These are phyloP conservation scores for Darevskia mixta DNA, from an alignment of 2,797 vertebrate species.

Conservation along the genomic window DNA sequence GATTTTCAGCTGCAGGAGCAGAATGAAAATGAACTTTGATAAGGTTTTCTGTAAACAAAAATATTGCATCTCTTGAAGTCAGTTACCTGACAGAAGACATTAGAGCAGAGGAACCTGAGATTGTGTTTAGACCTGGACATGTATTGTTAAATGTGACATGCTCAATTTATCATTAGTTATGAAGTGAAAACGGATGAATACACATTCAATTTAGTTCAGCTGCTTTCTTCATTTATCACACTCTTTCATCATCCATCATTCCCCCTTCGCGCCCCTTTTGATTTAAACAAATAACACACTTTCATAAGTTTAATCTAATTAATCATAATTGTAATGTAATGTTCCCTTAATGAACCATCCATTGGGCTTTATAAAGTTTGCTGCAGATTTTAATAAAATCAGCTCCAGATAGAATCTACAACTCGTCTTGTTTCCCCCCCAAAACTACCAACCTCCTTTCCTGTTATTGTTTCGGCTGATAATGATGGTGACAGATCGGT, in stretches of 20 bases:
- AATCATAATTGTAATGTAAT: constrained; percentile 96
- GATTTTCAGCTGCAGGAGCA: constrained; percentile 53
- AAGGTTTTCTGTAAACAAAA: constrained; percentile 70
- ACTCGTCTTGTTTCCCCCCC: constrained; percentile 73
- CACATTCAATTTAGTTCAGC: constrained; percentile 99
- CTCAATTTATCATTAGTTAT: constrained; percentile 99
- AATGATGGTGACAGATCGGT: constrained; percentile 74
- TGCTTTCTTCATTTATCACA: constrained; percentile 98
- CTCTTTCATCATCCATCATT: constrained; percentile 95
- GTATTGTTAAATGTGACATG: constrained; percentile 97
- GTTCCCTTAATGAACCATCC: constrained; percentile 94
- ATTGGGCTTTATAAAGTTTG: constrained; percentile 91
- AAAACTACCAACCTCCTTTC: constrained; percentile 44
- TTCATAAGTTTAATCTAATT: constrained; percentile 97
- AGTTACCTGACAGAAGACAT: constrained; percentile 81
- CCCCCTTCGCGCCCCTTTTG: constrained; percentile 80
- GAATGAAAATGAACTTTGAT: constrained; percentile 65
- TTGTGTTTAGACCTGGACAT: constrained; percentile 86
- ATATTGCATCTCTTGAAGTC: constrained; percentile 72
- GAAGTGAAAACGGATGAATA: constrained; percentile 97
- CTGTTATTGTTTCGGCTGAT: constrained; percentile 67
- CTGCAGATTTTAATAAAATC: constrained; percentile 86
- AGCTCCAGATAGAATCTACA: constrained; percentile 81
- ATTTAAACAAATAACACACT: constrained; percentile 90
- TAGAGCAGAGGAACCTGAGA: constrained; percentile 75